phyloP scores from a whole-genome alignment of 2,113 vertebrate genomes.

The Lonchura striata region DNA sequence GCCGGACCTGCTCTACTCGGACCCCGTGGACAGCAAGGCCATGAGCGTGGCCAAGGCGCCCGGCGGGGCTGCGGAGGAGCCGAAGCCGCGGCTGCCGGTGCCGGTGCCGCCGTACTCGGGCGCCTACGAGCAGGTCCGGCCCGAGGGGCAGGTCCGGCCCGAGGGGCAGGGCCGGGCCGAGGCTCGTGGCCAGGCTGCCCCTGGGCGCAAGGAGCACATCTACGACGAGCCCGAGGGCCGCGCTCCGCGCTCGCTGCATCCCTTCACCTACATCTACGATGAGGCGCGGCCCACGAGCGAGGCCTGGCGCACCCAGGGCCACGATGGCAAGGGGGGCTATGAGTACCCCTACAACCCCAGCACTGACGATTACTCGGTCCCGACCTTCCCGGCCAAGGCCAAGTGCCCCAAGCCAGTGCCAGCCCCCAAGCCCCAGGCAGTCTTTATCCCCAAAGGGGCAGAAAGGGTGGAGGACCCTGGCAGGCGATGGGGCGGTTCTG shows the following conservation, averaged over 20 bases:
- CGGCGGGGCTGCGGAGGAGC: conserved; percentile 21
- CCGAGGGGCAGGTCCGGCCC: conserved; percentile 21
- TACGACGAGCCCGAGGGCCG: conserved; percentile 92
- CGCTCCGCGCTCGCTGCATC: neutral
- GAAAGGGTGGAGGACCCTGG: conserved; percentile 61
- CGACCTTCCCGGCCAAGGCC: conserved; percentile 40
- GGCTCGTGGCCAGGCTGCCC: neutral
- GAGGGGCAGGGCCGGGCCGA: conserved; percentile 32
- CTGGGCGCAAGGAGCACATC: conserved; percentile 79
- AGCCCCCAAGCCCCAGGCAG: conserved; percentile 82
- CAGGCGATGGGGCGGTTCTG: neutral
- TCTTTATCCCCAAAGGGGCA: conserved; percentile 28
- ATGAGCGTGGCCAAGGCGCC: neutral
- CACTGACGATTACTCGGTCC: conserved; percentile 73
- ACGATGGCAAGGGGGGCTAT: conserved; percentile 48
- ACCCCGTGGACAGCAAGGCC: conserved; percentile 83
- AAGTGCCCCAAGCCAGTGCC: conserved; percentile 79
- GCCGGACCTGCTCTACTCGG: conserved; percentile 84
- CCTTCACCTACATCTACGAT: conserved; percentile 73
- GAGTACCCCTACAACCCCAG: conserved; percentile 76
- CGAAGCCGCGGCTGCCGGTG: neutral
- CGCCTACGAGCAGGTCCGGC: conserved; percentile 73
- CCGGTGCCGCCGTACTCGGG: conserved; percentile 56
- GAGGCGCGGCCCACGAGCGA: conserved; percentile 74
- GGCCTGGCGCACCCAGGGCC: conserved; percentile 77